A percentile compares a stretch with the other conserved stretches of the same genome.
Evolutionary conservation across 2,797 vertebrate species (phyloP).

Genomic region (Coregonus suidteri): DNA sequence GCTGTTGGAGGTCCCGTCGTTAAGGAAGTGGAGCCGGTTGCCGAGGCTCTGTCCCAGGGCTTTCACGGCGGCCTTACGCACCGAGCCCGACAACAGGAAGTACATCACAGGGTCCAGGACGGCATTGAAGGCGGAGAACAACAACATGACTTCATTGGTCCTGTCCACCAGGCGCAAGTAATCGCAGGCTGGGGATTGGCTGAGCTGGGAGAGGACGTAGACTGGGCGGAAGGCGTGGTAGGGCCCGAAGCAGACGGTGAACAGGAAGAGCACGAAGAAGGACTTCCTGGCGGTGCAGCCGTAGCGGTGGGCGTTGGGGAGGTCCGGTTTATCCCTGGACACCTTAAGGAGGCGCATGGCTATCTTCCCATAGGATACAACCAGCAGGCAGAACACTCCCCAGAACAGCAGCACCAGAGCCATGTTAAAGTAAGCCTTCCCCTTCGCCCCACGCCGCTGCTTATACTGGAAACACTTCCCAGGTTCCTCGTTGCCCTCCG

Average conservation of each 20-base stretch:
- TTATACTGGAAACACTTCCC: slow-evolving; percentile 87
- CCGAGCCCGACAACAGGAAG: slow-evolving; percentile 88
- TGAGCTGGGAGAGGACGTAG: slow-evolving; percentile 86
- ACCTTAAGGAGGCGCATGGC: slow-evolving; percentile 79
- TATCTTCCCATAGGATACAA: slow-evolving; percentile 87
- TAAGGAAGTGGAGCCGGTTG: slow-evolving; percentile 28
- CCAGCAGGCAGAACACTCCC: slow-evolving; percentile 83
- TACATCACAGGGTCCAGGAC: slow-evolving; percentile 96
- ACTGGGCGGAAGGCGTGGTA: slow-evolving; percentile 86
- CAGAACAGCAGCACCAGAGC: slow-evolving; percentile 84
- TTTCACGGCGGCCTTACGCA: slow-evolving; percentile 81
- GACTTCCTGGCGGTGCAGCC: slow-evolving; percentile 85
- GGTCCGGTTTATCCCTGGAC: slow-evolving; percentile 80
- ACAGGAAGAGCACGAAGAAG: slow-evolving; percentile 92
- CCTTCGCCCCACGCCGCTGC: slow-evolving; percentile 62
- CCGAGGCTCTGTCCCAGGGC: slow-evolving; percentile 37
- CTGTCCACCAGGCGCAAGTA: slow-evolving; percentile 76
- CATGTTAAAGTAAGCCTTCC: slow-evolving; percentile 84
- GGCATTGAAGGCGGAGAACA: slow-evolving; percentile 91
- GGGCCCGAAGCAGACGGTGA: slow-evolving; percentile 89
- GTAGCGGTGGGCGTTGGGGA: slow-evolving; percentile 86
- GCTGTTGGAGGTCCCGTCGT: slow-evolving; percentile 49
- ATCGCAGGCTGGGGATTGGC: slow-evolving; percentile 55
- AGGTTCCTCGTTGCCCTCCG: slow-evolving; percentile 32
- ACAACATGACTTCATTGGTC: slow-evolving; percentile 87